phyloP scores from a whole-genome alignment of 2,888 invertebrate genomes.

The Clivina fossor region DNA sequence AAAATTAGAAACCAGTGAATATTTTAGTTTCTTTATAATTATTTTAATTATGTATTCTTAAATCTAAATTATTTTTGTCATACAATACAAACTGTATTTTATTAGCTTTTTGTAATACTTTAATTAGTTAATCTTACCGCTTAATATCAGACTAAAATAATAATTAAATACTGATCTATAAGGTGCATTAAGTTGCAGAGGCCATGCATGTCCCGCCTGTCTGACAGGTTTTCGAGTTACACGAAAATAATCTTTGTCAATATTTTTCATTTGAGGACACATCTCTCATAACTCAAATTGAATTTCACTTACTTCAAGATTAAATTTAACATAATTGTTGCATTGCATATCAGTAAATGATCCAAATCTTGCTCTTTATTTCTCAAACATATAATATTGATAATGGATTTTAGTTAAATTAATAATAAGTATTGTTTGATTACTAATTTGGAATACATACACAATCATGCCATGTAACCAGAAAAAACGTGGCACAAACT shows the following conservation, averaged over 20 bases:
- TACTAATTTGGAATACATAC: no score
- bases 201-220: slow-evolving; percentile 33
- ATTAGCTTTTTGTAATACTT: not conserved
- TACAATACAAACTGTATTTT: no score
- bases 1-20: no score
- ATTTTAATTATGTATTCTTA: not conserved
- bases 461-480: no score
- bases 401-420: no score
- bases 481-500: no score
- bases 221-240: slow-evolving; percentile 33
- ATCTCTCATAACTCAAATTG: slow-evolving; percentile 31
- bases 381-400: no score
- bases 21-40: not conserved
- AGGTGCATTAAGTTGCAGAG: slow-evolving; percentile 28
- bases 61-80: not conserved
- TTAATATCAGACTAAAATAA: slow-evolving; percentile 23
- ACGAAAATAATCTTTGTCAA: slow-evolving; percentile 12
- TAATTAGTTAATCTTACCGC: slow-evolving; percentile 13
- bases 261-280: slow-evolving; percentile 1
- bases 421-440: no score
- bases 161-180: slow-evolving; percentile 30
- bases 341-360: no score
- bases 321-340: no score
- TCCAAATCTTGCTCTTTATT: no score
- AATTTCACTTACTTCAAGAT: slow-evolving; percentile 32